These are phyloP conservation scores for Perdita meconis DNA, from an alignment of 2,888 invertebrate genomes.

Conservation along the genomic window DNA sequence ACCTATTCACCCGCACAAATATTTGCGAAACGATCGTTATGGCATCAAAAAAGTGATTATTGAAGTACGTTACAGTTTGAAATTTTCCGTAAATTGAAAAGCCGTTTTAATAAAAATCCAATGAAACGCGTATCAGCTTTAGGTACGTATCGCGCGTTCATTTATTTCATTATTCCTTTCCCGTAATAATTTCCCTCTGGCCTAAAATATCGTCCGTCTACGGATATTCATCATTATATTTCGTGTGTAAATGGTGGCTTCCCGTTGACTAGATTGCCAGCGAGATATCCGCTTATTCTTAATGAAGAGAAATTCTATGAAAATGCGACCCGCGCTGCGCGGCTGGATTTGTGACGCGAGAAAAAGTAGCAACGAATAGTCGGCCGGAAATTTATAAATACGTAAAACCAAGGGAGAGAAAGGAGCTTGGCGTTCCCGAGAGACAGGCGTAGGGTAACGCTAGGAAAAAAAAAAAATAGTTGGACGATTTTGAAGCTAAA, in stretches of 20 bases:
- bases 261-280: not conserved
- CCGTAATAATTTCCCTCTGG: slow-evolving; percentile 3
- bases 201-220: not conserved
- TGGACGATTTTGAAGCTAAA: slow-evolving; percentile 1
- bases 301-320: not conserved
- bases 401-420: not conserved
- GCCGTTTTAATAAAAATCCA: slow-evolving; percentile 7
- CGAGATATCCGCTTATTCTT: not conserved
- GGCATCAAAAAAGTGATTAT: not conserved
- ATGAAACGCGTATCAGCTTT: not conserved
- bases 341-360: not conserved
- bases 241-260: not conserved
- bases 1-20: slow-evolving; percentile 5
- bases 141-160: not conserved
- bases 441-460: not conserved
- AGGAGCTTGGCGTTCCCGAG: not conserved
- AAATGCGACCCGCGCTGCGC: not conserved
- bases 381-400: not conserved
- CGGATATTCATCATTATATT: not conserved
- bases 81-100: not conserved
- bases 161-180: not conserved
- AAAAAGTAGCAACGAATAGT: not conserved
- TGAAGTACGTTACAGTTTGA: too few relatives aligned
- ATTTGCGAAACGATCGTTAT: not conserved
- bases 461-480: slow-evolving; percentile 5